Evolutionary conservation across 2,113 vertebrate species (phyloP), one percentile per base, ranked within the genome.

Genomic region (Capra hircus): DNA sequence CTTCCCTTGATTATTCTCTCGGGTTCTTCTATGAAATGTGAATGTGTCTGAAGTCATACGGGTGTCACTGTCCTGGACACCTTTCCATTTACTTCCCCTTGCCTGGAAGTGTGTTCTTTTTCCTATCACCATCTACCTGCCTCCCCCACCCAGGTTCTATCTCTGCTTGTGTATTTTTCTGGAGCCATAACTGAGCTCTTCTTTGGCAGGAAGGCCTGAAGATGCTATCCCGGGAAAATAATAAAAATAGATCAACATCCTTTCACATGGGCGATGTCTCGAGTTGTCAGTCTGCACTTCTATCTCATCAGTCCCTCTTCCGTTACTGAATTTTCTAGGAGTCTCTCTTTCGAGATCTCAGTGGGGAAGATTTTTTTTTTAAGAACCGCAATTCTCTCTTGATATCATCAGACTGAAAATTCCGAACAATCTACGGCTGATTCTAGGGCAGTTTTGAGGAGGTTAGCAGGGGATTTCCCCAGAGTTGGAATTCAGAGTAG

Each of bases 251-350:
- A 52, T 52, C n/a, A 53, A 36, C 3, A 43, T 48, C 19, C 5
- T 7, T 67, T 36, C 3, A 2, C 7, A 2, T 0, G 12, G 0
- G 7, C 1, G 2, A 59, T 12, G 40, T 81, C 81, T 53, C 33
- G 9, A 67, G 27, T 6, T 36, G 13, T 84, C 95, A 64, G 2
- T 23, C 89, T 59, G 12, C n/a, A 85, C 59, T 55, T 91, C 50
- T 92, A 0, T 45, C n/a, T 57, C 30, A 82, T 12, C 40, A 14
- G n/a, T 10, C 12, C 33, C 15, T 19, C 78, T 74, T 64, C 62
- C 1, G 0, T 80, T 27, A 60, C 43, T 36, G 64, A 64, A 50
- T 92, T 88, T 92, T 52, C 64, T 77, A 40, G 62, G 62, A 53
- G 48, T 13, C 11, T 91, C 36, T 90, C 74, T 91, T 90, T 96